Evolutionary conservation across 2,797 vertebrate species (phyloP).

Genomic region (Cirrhinus molitorella): DNA sequence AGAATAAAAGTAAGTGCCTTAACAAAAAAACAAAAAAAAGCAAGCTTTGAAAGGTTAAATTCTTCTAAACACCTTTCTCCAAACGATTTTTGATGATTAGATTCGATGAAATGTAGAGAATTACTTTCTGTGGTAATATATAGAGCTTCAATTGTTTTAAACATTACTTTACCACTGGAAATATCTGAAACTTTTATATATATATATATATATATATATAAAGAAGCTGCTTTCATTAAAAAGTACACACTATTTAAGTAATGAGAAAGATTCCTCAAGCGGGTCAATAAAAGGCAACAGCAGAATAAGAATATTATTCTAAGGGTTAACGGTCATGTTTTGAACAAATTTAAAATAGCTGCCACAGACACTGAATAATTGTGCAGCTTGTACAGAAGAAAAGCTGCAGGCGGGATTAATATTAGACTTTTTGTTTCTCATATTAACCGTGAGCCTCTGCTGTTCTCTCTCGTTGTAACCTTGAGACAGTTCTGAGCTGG

Average conservation of each 20-base stretch:
- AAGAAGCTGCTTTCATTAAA: neutral
- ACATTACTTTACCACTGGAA: neutral
- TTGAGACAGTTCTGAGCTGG: constrained; percentile 9
- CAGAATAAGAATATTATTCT: neutral
- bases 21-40: neutral
- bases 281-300: neutral
- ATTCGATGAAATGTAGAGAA: neutral
- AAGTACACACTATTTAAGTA: neutral
- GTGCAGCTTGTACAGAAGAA: neutral
- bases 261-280: constrained; percentile 2
- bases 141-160: neutral
- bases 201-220: too few relatives aligned
- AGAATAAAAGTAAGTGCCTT: neutral
- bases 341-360: constrained; percentile 22
- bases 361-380: constrained; percentile 15
- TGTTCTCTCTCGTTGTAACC: constrained; percentile 7
- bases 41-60: neutral
- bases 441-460: constrained; percentile 26
- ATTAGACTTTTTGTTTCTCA: constrained; percentile 32
- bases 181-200: neutral
- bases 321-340: constrained; percentile 5
- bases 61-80: neutral
- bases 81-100: neutral
- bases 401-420: constrained; percentile 34
- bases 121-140: neutral